Evolutionary conservation across 2,888 invertebrate genomes (phyloP), one percentile per base, ranked within the genome.

Genomic region (Oasisia sp.): DNA sequence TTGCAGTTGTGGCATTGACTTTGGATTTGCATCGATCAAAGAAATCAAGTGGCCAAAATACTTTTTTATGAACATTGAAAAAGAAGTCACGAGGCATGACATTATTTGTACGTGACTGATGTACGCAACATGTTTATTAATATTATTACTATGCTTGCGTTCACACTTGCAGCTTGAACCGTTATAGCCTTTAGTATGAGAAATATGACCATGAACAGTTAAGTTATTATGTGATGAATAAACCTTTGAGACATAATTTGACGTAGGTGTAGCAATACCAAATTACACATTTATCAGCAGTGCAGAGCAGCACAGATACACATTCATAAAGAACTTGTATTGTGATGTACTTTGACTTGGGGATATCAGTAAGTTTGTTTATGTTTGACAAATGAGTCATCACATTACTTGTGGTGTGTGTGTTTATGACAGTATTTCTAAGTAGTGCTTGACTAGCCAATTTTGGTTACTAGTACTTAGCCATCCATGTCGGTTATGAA

Each of bases 281-380:
- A 19, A 74, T 74, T 74, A 74, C 74, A 19, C 1, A 74, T 74
- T 74, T 56, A 19, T 19, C 56, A 56, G 74, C 74, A 74, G 74
- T 74, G 74, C 27, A 27, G 74, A 27, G 5, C 74, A n/a, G 19
- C 27, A 27, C 74, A 74, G 7, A 50, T 12, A 50, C 12, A 50
- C 9, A 19, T 58, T 58, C 58, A 58, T 58, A 58, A 58, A 58
- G 58, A 27, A 74, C 74, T 4, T 74, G 74, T 74, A 74, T 74
- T 74, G 74, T 27, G 19, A 74, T 74, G 1, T 74, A 74, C 14
- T 74, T 27, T 27, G 27, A 74, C 27, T 27, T 74, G 27, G 74
- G 27, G n/a, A 74, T 19, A n/a, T 74, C 74, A 74, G 74, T 74
- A 74, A 74, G 74, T 74, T 74, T 74, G 74, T 74, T 74, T 74